Percentiles rank a stretch among this genome's conserved stretches.
These are phyloP conservation scores for Trematomus bernacchii DNA, from an alignment of 2,797 vertebrate species.

Conservation along the genomic window DNA sequence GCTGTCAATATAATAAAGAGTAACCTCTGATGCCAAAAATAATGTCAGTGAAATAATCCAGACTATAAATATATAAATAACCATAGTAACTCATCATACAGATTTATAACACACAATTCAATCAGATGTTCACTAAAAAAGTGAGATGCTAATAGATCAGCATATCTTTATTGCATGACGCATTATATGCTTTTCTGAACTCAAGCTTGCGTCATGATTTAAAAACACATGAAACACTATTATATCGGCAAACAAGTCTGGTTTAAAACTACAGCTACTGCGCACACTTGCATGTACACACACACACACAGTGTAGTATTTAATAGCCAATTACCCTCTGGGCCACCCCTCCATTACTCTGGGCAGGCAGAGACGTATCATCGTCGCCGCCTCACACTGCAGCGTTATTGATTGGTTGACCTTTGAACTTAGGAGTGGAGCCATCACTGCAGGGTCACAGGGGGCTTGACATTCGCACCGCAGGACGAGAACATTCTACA, in stretches of 20 bases:
- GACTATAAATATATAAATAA: not conserved
- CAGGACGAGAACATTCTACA: constrained; percentile 67
- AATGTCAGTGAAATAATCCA: not conserved
- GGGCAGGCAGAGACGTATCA: constrained; percentile 56
- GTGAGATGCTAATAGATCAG: too few relatives aligned
- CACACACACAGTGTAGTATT: constrained; percentile 55
- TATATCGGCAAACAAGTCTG: constrained; percentile 5
- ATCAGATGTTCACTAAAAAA: not conserved
- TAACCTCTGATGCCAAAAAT: not conserved
- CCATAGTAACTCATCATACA: not conserved
- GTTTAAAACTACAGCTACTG: not conserved
- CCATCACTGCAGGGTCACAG: constrained; percentile 77
- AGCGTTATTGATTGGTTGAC: constrained; percentile 79
- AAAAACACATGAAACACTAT: not conserved
- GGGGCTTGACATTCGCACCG: constrained; percentile 67
- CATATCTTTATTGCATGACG: not conserved
- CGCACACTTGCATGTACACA: not conserved
- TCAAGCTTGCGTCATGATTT: constrained; percentile 1
- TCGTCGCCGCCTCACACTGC: constrained; percentile 29
- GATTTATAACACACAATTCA: not conserved
- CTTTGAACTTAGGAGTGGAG: constrained; percentile 75
- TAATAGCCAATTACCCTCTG: constrained; percentile 79
- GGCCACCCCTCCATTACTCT: constrained; percentile 64
- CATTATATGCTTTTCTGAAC: not conserved
- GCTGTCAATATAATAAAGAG: not conserved